Conservation (phyloP, 2,797 vertebrate species). For the Pelodytes ibericus region DNA sequence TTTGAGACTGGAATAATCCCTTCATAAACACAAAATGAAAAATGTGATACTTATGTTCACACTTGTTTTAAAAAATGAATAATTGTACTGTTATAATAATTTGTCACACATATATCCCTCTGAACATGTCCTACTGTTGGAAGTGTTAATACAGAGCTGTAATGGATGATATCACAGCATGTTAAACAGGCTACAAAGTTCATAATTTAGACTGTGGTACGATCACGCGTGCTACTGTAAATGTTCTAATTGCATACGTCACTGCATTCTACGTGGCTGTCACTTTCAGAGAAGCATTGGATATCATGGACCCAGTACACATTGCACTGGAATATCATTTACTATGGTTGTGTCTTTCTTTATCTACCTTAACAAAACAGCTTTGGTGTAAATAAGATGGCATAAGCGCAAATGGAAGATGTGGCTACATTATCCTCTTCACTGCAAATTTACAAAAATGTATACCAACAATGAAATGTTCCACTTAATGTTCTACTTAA, state of each 20-base stretch:
- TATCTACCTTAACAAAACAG: conserved; percentile 23
- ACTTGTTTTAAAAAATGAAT: no score
- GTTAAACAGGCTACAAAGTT: conserved; percentile 7
- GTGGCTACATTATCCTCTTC: conserved; percentile 12
- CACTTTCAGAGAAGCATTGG: background rate
- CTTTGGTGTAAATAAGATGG: background rate
- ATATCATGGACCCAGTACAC: background rate
- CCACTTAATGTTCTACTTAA: no score
- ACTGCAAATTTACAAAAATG: no score
- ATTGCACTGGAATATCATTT: conserved; percentile 25
- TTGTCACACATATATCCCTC: no score
- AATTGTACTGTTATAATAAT: no score
- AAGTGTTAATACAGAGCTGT: no score
- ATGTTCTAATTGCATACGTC: conserved; percentile 6
- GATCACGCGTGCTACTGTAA: conserved; percentile 13
- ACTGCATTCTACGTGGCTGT: conserved; percentile 28
- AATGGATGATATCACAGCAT: background rate
- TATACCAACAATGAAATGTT: no score
- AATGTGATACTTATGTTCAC: no score
- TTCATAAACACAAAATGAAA: no score
- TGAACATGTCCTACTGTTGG: no score
- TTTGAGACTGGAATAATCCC: no score
- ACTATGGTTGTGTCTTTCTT: conserved; percentile 13
- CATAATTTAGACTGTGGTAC: conserved; percentile 3
- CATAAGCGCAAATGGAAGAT: background rate